Evolutionary conservation across 35 echinoderm and acorn worm species (phyloP), one percentile per base, ranked within the genome.

Genomic region (Apostichopus japonicus): DNA sequence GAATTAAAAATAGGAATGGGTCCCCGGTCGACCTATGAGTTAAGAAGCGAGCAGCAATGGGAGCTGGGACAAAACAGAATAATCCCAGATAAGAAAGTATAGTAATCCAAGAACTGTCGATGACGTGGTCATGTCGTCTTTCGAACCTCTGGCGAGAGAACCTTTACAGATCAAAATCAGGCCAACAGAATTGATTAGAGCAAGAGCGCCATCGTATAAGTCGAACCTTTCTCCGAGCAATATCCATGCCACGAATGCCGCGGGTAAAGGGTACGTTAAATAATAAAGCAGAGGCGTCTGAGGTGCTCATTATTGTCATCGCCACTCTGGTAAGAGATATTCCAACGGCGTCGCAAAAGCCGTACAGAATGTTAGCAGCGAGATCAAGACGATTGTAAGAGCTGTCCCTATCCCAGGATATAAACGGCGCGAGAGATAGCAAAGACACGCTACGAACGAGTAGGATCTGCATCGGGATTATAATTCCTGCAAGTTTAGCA

Each of bases 141-240:
- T 19, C 0, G 13, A n/a, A 3, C 33, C 33, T 17, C 44, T 86
- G 8, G 16, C 24, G 16, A 55, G 15, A 23, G 25, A 23, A 15
- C 78, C 52, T 25, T 80, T 33, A 44, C 24, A 80, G 6, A 86
- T n/a, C 25, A 86, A 54, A 22, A 86, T 54, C 24, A 86, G 16
- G n/a, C 83, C 83, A 17, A 54, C 16, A 22, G 25, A 27, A 54
- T 86, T 86, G 8, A 86, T 56, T n/a, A 65, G 10, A 16, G n/a
- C 51, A 56, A 86, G 55, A 54, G 54, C 54, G 22, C 44, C 44
- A 65, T 86, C 83, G 22, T 56, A 55, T 6, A 55, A 4, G 57
- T 86, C 54, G 54, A 86, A 86, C 14, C 6, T 56, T 86, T 86
- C 83, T 5, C 83, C 83, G 14, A 86, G 55, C 25, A 86, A 16